phyloP scores from a whole-genome alignment of 2,797 vertebrate genomes.

The Periophthalmus magnuspinnatus region DNA sequence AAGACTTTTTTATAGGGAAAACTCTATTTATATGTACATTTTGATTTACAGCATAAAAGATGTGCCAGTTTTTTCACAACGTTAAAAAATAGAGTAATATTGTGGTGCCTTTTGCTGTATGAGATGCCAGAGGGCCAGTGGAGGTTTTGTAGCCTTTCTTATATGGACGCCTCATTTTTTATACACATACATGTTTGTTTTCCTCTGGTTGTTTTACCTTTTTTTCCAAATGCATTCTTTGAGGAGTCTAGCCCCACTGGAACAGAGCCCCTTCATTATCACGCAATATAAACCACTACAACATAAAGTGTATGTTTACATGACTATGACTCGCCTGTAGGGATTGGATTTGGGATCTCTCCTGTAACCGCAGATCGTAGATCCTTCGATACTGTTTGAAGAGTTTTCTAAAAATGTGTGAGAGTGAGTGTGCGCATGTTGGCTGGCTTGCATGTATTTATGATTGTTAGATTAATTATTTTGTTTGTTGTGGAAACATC shows the following conservation, averaged over 20 bases:
- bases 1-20: conserved; percentile 99
- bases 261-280: conserved; percentile 76
- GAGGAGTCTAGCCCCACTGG: conserved; percentile 74
- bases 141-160: conserved; percentile 94
- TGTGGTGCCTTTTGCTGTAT: conserved; percentile 99
- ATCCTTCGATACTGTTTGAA: conserved; percentile 57
- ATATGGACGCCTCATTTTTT: conserved; percentile 87
- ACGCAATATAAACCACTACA: conserved; percentile 83
- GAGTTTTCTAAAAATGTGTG: conserved; percentile 18
- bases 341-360: conserved; percentile 68
- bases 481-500: conserved; percentile 53
- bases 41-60: conserved; percentile 99
- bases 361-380: conserved; percentile 65
- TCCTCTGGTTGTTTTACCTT: conserved; percentile 69
- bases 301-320: conserved; percentile 86
- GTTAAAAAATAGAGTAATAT: conserved; percentile 97
- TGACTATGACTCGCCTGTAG: conserved; percentile 76
- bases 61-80: conserved; percentile 99
- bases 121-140: conserved; percentile 92
- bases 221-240: conserved; percentile 74
- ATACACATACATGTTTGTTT: conserved; percentile 77
- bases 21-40: conserved; percentile 99
- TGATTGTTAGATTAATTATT: conserved; percentile 54
- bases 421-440: conserved; percentile 26
- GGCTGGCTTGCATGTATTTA: conserved; percentile 57